Evolutionary conservation across 2,797 vertebrate species (phyloP).

Genomic region (Muscicapa striata): DNA sequence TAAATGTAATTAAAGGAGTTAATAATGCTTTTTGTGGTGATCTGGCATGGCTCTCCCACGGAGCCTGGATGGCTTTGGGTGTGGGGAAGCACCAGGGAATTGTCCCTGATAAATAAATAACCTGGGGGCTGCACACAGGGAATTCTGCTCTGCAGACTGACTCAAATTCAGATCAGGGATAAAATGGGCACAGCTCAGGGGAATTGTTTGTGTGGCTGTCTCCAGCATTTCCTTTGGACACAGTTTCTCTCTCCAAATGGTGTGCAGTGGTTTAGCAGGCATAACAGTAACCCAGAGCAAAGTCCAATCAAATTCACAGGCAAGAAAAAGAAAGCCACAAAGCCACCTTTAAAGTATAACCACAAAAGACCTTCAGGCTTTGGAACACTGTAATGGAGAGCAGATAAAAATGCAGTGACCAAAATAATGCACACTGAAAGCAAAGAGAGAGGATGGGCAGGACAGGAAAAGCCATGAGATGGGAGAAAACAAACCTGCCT

Average conservation of each 20-base stretch:
- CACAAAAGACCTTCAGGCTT: neutral
- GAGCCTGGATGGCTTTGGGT: rapidly evolving
- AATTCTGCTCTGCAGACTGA: neutral
- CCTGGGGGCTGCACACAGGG: neutral
- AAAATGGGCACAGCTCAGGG: rapidly evolving
- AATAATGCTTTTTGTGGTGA: neutral
- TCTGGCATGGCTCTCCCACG: neutral
- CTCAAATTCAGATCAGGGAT: neutral
- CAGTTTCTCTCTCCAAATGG: neutral
- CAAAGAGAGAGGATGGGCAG: neutral
- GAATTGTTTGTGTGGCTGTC: neutral
- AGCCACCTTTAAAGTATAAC: neutral
- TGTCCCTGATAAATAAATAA: neutral
- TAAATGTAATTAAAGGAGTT: neutral
- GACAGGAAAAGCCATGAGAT: neutral
- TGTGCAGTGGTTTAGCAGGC: neutral
- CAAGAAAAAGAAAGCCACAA: neutral
- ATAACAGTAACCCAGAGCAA: neutral
- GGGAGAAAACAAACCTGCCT: neutral
- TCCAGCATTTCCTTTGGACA: neutral
- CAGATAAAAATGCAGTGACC: neutral
- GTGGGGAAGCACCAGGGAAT: neutral
- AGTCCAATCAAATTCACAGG: neutral
- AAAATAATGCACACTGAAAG: neutral
- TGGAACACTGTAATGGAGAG: neutral